Evolutionary conservation across 2,797 vertebrate genomes (phyloP), one percentile per base, ranked within the genome.

Genomic region (Gadopsis bispinosus): DNA sequence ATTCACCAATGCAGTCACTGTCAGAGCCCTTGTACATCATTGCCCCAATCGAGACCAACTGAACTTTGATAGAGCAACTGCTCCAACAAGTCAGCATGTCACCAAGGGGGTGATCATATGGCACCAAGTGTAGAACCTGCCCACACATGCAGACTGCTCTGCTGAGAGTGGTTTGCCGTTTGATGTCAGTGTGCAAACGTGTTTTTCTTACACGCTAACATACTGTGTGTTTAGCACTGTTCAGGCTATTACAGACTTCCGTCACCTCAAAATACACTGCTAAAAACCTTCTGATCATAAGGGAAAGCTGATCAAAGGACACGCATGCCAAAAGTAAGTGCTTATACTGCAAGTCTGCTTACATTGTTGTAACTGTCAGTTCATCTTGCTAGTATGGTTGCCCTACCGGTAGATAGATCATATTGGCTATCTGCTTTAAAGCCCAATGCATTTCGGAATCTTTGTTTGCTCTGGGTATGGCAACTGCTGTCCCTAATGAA

Each of bases 1-100:
- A 80, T 48, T 78, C 22, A 83, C 81, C 81, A 88, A 77, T 43
- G 68, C 82, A 35, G 39, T 26, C 35, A 39, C 31, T 85, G 79
- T 80, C 62, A 7, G 4, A 58, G 55, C 35, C 43, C 6, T 0
- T 16, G 58, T 76, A 66, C 43, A 39, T 87, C 82, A 81, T 56
- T 75, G 58, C 47, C n/a, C 45, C 64, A 54, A 81, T 77, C 58
- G 81, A 68, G 76, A 67, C 76, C 77, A 72, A 63, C 48, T 80
- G 79, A 69, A 79, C 77, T 75, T 71, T 68, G 35, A 81, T 11
- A 31, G 22, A 84, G 70, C 85, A 87, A 89, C 84, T 88, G 91
- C 80, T 86, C 33, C 3, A 22, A 73, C 69, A 67, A 68, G 69
- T 74, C 37, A 22, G 75, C 71, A 67, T 66, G 69, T 72, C 37